phyloP scores from a whole-genome alignment of 2,888 invertebrate genomes.

The Epistrophe eligans region DNA sequence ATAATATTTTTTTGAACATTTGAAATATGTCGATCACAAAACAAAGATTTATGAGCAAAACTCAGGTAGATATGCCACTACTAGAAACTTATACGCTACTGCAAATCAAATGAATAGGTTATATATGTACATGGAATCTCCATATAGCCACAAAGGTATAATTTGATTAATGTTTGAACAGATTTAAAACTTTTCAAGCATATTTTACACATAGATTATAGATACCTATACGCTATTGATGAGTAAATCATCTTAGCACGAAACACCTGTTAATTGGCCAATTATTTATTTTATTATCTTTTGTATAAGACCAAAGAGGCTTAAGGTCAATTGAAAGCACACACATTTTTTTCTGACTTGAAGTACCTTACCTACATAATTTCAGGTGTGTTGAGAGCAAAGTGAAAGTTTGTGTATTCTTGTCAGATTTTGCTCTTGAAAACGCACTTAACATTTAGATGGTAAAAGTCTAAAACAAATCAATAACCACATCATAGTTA shows the following conservation, averaged over 20 bases:
- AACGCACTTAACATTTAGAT: background rate
- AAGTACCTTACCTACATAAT: background rate
- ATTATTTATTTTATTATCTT: conserved; percentile 37
- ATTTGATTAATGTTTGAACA: conserved; percentile 45
- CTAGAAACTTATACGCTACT: background rate
- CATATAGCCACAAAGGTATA: background rate
- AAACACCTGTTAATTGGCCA: conserved; percentile 64
- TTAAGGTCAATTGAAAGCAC: conserved; percentile 42
- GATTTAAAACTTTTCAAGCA: conserved; percentile 27
- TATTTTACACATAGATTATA: background rate
- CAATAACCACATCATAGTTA: background rate
- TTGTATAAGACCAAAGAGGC: conserved; percentile 31
- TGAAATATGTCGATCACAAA: conserved; percentile 27
- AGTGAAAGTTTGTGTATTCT: conserved; percentile 54
- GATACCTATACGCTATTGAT: conserved; percentile 9
- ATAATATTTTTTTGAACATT: conserved; percentile 32
- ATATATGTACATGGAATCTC: too few species aligned
- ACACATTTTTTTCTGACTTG: conserved; percentile 20
- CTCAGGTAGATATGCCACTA: background rate
- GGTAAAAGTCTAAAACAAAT: background rate
- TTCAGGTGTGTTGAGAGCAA: background rate
- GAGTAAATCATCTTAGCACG: conserved; percentile 35
- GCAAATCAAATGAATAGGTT: conserved; percentile 16
- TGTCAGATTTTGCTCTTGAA: conserved; percentile 15
- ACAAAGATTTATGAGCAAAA: conserved; percentile 38